Evolutionary conservation across 2,888 invertebrate genomes (phyloP).

Genomic region (Pandemis heparana): DNA sequence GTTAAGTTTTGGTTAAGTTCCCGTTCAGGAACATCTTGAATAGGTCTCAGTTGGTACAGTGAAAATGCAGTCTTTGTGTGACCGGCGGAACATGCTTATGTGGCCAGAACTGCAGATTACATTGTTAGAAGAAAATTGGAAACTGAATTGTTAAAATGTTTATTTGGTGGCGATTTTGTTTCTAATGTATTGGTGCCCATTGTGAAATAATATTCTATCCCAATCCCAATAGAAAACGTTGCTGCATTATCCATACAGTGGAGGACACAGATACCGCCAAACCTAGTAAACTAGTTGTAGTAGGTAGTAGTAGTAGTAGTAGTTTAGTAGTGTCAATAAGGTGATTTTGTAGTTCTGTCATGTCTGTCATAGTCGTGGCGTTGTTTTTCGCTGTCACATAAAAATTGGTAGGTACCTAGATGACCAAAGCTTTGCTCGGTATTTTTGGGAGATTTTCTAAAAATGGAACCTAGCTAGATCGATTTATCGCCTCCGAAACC

Average conservation of each 20-base stretch:
- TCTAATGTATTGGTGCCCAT: conserved; percentile 4
- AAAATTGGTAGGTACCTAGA: no score
- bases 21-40: not conserved
- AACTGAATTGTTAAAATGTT: conserved; percentile 51
- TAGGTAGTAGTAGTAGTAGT: no score
- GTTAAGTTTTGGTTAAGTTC: not conserved
- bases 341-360: no score
- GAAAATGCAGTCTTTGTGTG: conserved; percentile 55
- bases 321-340: no score
- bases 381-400: no score
- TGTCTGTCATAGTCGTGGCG: no score
- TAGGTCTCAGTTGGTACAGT: conserved; percentile 22
- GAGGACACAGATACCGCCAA: no score
- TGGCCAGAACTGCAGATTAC: conserved; percentile 56
- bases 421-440: no score
- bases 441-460: no score
- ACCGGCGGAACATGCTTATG: conserved; percentile 53
- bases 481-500: no score
- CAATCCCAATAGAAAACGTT: not conserved
- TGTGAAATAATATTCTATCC: conserved; percentile 23
- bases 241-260: not conserved
- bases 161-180: conserved; percentile 42
- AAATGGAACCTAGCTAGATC: no score
- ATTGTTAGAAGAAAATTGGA: conserved; percentile 51
- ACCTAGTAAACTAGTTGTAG: no score